phyloP scores from a whole-genome alignment of 2,797 vertebrate species.

The Gymnocypris eckloni region DNA sequence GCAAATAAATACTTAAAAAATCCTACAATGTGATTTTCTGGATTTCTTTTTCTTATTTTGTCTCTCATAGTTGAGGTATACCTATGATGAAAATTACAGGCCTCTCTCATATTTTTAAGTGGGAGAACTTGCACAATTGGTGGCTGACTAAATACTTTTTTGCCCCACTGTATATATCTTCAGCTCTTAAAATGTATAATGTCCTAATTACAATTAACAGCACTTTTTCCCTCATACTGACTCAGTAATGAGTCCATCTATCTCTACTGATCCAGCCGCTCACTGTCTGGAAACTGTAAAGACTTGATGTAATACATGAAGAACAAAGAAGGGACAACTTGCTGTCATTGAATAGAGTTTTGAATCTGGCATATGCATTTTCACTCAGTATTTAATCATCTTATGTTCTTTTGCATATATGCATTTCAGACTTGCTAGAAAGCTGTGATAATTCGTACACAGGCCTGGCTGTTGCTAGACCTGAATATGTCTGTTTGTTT shows the following conservation, averaged over 20 bases:
- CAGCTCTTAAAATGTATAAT: neutral
- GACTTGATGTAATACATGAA: constrained; percentile 1
- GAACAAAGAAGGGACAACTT: neutral
- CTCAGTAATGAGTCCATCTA: neutral
- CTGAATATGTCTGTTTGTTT: constrained; percentile 35
- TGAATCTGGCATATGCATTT: neutral
- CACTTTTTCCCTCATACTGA: neutral
- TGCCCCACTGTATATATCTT: neutral
- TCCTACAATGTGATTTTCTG: no score
- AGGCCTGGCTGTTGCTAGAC: neutral
- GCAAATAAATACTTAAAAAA: no score
- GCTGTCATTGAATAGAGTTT: neutral
- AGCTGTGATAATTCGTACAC: neutral
- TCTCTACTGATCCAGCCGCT: neutral
- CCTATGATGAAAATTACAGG: no score
- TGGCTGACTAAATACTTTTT: no score
- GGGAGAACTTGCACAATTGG: no score
- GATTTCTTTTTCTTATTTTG: no score
- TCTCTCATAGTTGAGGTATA: no score
- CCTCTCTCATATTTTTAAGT: no score
- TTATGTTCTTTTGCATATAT: neutral
- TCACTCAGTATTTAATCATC: neutral
- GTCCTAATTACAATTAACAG: neutral
- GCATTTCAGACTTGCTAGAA: neutral
- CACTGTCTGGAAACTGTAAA: constrained; percentile 1